Conservation (phyloP, 1,140 invertebrate genomes). For the Stegodyphus mimosarum region DNA sequence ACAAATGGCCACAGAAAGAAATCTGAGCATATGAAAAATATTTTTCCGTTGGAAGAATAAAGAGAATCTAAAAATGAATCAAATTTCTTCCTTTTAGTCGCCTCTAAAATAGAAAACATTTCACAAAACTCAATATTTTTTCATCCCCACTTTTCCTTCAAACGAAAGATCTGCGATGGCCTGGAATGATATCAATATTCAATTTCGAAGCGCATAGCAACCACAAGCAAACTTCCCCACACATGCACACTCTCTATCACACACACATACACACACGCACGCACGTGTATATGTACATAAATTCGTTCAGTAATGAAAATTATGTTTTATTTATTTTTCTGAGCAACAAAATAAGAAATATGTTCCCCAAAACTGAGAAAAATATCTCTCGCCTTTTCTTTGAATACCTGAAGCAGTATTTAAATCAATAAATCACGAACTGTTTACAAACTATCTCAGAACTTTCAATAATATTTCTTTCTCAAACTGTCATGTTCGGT, state of each 20-base stretch:
- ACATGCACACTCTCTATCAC: too few species aligned
- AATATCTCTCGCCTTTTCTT: neutral
- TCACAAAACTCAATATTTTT: neutral
- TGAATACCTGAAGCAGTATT: neutral
- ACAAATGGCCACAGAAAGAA: too few species aligned
- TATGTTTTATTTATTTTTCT: too few species aligned
- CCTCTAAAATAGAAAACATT: too few species aligned
- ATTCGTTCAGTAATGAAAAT: neutral
- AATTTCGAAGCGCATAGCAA: neutral
- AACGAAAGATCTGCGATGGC: neutral
- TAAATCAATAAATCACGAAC: constrained; percentile 39
- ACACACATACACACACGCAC: too few species aligned
- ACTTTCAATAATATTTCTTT: constrained; percentile 16
- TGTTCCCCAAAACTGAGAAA: too few species aligned
- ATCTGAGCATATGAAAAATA: too few species aligned
- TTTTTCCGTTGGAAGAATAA: too few species aligned
- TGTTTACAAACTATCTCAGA: constrained; percentile 18
- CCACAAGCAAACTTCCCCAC: too few species aligned
- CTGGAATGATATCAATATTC: constrained; percentile 3
- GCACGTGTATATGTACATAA: too few species aligned
- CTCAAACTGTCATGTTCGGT: constrained; percentile 27
- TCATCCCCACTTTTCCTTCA: neutral
- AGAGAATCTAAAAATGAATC: neutral
- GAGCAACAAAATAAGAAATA: too few species aligned
- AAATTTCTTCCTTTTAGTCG: neutral